Evolutionary conservation across 1,140 invertebrate species (phyloP).

Genomic region (Dinoponera quadriceps): DNA sequence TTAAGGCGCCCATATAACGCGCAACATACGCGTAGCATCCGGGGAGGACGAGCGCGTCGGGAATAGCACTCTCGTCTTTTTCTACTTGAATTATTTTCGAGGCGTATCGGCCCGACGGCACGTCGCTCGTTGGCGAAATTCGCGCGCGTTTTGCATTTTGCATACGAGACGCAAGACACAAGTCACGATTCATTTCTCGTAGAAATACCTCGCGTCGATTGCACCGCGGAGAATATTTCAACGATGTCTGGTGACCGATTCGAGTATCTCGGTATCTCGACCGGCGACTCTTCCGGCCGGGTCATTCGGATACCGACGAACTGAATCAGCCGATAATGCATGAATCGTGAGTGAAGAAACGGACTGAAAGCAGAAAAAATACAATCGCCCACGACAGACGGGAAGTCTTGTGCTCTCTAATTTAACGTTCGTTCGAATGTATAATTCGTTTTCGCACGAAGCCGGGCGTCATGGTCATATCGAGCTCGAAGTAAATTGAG

Average conservation of each 20-base stretch:
- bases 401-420: too few relatives aligned
- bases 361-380: too few relatives aligned
- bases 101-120: constrained; percentile 10
- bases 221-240: not conserved
- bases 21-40: constrained; percentile 25
- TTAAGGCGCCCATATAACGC: constrained; percentile 27
- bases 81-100: constrained; percentile 35
- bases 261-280: not conserved
- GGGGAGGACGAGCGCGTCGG: constrained; percentile 26
- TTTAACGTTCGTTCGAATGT: too few relatives aligned
- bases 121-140: constrained; percentile 44
- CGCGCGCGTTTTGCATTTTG: constrained; percentile 48
- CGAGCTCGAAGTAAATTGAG: too few relatives aligned
- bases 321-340: not conserved
- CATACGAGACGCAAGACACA: constrained; percentile 13
- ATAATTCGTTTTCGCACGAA: too few relatives aligned
- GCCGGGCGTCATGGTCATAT: too few relatives aligned
- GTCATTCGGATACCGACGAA: not conserved
- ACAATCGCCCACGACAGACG: too few relatives aligned
- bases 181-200: constrained; percentile 41
- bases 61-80: constrained; percentile 37
- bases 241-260: not conserved
- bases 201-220: not conserved
- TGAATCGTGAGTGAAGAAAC: not conserved
- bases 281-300: not conserved